Evolutionary conservation across 92 coral and sea anemone species (phyloP).

Genomic region (Umimayanthus chanpuru): DNA sequence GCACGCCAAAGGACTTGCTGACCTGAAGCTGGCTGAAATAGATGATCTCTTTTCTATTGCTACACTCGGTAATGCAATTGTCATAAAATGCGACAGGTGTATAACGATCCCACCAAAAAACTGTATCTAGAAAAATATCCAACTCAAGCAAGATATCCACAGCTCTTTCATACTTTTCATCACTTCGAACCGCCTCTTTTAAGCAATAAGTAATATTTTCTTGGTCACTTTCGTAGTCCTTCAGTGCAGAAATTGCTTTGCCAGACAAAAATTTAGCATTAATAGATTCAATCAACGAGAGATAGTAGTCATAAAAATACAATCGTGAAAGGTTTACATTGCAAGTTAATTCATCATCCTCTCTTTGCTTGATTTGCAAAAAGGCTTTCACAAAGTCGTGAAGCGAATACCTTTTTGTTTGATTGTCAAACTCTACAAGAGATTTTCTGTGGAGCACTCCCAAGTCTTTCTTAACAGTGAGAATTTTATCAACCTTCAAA

Average conservation of each 20-base stretch:
- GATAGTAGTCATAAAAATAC: background rate
- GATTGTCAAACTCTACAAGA: background rate
- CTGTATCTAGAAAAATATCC: conserved; percentile 10
- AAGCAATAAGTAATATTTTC: conserved; percentile 6
- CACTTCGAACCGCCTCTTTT: background rate
- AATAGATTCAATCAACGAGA: background rate
- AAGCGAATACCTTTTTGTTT: background rate
- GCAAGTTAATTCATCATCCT: background rate
- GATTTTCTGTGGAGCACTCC: conserved; percentile 10
- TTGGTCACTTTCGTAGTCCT: background rate
- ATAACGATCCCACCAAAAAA: background rate
- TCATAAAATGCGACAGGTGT: background rate
- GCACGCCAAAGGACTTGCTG: background rate
- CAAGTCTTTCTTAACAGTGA: conserved; percentile 1
- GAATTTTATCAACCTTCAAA: background rate
- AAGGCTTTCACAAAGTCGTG: conserved; percentile 19
- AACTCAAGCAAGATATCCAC: background rate
- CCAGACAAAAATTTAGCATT: background rate
- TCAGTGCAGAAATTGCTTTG: background rate
- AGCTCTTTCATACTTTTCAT: background rate
- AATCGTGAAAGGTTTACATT: background rate
- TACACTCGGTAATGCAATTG: background rate
- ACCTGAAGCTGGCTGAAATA: background rate
- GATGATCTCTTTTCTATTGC: background rate
- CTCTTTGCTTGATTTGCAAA: background rate